phyloP scores from a whole-genome alignment of 2,888 invertebrate species.

The Macropis europaea region DNA sequence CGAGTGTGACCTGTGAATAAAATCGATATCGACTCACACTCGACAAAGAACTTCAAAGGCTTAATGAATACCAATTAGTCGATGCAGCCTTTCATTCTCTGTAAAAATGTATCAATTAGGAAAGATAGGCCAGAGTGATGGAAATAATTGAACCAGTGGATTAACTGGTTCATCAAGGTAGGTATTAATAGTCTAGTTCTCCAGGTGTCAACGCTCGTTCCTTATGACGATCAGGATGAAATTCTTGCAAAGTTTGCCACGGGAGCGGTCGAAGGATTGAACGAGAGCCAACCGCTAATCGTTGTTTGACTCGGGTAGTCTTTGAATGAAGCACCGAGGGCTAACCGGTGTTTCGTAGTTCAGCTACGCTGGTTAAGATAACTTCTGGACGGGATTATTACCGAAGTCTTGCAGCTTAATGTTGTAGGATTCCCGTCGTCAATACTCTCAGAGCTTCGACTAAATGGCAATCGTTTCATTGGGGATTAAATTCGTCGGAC shows the following conservation, averaged over 20 bases:
- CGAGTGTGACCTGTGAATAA: too few species aligned
- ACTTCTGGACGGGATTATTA: constrained; percentile 17
- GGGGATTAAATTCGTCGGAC: not conserved
- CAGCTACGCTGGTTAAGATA: not conserved
- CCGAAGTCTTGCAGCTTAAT: not conserved
- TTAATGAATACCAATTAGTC: too few species aligned
- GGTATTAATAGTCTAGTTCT: too few species aligned
- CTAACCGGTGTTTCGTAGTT: constrained; percentile 28
- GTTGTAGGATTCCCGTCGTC: not conserved
- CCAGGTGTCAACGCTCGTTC: constrained; percentile 30
- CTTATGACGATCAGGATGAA: constrained; percentile 45
- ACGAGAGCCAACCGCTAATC: constrained; percentile 50
- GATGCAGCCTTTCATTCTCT: too few species aligned
- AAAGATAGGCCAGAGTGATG: too few species aligned
- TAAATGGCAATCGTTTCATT: not conserved
- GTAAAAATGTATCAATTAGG: too few species aligned
- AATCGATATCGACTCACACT: too few species aligned
- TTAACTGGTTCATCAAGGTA: too few species aligned
- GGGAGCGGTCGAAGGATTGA: constrained; percentile 43
- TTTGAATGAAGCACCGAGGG: constrained; percentile 17
- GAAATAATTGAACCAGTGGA: too few species aligned
- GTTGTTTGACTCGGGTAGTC: constrained; percentile 46
- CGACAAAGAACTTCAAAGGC: too few species aligned
- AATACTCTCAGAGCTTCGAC: not conserved
- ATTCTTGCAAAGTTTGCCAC: constrained; percentile 46